A percentile compares a stretch with the other conserved stretches of the same genome.
phyloP scores from a whole-genome alignment of 2,888 invertebrate species.

The Lapara coniferarum region DNA sequence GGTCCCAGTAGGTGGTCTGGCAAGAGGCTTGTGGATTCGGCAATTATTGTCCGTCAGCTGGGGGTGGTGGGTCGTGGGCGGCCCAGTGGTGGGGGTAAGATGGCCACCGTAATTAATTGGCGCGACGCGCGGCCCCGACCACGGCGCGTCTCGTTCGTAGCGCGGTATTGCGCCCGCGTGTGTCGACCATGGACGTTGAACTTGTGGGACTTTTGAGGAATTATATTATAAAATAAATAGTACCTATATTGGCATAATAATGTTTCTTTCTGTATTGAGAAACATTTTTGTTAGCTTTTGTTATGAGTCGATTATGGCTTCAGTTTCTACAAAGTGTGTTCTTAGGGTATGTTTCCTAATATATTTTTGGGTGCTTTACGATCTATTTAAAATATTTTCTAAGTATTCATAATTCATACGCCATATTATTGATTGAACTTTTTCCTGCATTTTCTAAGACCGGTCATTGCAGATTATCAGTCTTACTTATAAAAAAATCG shows the following conservation, averaged over 20 bases:
- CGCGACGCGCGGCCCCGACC: constrained; percentile 82
- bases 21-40: constrained; percentile 66
- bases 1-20: constrained; percentile 33
- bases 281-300: too few relatives aligned
- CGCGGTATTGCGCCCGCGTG: constrained; percentile 78
- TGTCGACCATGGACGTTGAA: constrained; percentile 37
- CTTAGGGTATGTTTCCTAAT: too few relatives aligned
- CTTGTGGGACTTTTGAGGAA: neutral
- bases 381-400: too few relatives aligned
- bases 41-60: constrained; percentile 81
- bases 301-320: too few relatives aligned
- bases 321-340: too few relatives aligned
- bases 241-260: too few relatives aligned
- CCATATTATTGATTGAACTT: too few relatives aligned
- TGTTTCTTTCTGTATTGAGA: neutral
- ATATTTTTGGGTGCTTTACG: too few relatives aligned
- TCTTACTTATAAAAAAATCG: too few relatives aligned
- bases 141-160: constrained; percentile 75
- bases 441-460: too few relatives aligned
- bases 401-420: too few relatives aligned
- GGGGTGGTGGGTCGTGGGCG: constrained; percentile 44
- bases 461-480: too few relatives aligned
- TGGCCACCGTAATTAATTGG: constrained; percentile 84
- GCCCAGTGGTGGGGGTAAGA: constrained; percentile 64
- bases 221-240: constrained; percentile 5